These are phyloP conservation scores for Cydia pomonella DNA, from an alignment of 1,140 invertebrate genomes.

Conservation along the genomic window DNA sequence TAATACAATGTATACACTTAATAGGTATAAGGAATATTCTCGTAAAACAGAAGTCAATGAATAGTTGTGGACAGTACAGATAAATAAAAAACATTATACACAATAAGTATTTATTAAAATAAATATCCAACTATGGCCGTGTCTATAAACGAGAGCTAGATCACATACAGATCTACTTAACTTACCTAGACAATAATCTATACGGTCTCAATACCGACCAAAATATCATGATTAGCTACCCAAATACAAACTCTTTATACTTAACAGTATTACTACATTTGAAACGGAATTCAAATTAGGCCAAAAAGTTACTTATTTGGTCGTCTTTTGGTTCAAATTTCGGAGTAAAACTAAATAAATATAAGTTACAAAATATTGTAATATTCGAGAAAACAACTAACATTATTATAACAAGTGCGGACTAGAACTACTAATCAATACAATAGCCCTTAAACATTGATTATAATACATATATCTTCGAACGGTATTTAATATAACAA, in stretches of 20 bases:
- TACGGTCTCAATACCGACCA: background rate
- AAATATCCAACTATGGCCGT: constrained; percentile 18
- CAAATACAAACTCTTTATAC: background rate
- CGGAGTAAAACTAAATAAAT: background rate
- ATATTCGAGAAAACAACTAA: constrained; percentile 13
- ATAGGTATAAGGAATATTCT: too few relatives aligned
- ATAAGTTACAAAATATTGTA: constrained; percentile 14
- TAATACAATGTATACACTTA: too few relatives aligned
- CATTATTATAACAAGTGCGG: constrained; percentile 23
- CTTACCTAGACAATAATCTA: constrained; percentile 6
- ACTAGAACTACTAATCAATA: constrained; percentile 21
- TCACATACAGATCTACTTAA: constrained; percentile 3
- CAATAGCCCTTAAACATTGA: constrained; percentile 26
- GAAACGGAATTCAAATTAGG: background rate
- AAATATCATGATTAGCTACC: background rate
- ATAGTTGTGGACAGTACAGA: background rate
- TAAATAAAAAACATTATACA: background rate
- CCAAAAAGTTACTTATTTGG: background rate
- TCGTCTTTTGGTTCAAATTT: constrained; percentile 22
- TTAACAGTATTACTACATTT: background rate
- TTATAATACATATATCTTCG: constrained; percentile 1
- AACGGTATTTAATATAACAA: background rate
- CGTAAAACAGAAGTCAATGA: too few relatives aligned
- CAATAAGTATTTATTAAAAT: constrained; percentile 30
- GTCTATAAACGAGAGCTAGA: background rate